Evolutionary conservation across 1,140 invertebrate genomes (phyloP).

Genomic region (Samia ricini): DNA sequence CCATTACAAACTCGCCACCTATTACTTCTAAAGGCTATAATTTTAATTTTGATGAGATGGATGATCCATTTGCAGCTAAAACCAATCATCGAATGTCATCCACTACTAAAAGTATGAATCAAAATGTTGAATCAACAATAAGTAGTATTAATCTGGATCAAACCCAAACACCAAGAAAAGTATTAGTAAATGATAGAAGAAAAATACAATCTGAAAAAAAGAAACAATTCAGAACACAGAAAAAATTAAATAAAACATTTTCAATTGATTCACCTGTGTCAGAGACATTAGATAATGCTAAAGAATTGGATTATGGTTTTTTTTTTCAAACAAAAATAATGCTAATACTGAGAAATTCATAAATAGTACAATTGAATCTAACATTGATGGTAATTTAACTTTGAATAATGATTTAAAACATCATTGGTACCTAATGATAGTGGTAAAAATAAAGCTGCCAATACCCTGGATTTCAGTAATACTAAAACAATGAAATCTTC

Average conservation of each 20-base stretch:
- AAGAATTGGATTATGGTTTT: not conserved
- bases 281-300: not conserved
- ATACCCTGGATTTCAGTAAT: not conserved
- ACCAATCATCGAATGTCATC: slow-evolving; percentile 55
- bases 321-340: not conserved
- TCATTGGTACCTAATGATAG: not conserved
- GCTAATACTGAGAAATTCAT: not conserved
- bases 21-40: slow-evolving; percentile 55
- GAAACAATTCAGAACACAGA: slow-evolving; percentile 25
- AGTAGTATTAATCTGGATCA: slow-evolving; percentile 12
- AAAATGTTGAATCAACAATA: slow-evolving; percentile 12
- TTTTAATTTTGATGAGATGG: slow-evolving; percentile 64
- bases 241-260: slow-evolving; percentile 33
- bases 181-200: slow-evolving; percentile 33
- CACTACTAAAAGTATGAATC: slow-evolving; percentile 23
- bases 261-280: not conserved
- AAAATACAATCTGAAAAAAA: slow-evolving; percentile 43
- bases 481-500: not conserved
- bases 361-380: not conserved
- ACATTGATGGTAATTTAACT: not conserved
- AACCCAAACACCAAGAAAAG: slow-evolving; percentile 21
- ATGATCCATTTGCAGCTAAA: slow-evolving; percentile 66
- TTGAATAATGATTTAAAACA: not conserved
- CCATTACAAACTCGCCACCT: slow-evolving; percentile 33
- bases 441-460: not conserved